Evolutionary conservation across 2,888 invertebrate species (phyloP).

Genomic region (Glomeris marginata): DNA sequence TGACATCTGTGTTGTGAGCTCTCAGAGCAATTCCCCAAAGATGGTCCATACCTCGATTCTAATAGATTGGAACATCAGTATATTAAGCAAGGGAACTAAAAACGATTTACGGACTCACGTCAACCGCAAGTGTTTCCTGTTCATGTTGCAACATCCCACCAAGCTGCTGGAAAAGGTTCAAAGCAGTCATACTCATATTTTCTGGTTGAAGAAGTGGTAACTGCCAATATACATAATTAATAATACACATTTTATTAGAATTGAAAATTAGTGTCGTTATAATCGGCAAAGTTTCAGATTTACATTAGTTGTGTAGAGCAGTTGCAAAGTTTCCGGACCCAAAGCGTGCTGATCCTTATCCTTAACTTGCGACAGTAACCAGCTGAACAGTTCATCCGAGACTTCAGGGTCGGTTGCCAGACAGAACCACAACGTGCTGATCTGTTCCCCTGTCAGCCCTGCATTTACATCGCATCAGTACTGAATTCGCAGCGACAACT

Average conservation of each 20-base stretch:
- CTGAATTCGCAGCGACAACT: not conserved
- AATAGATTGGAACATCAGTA: slow-evolving; percentile 5
- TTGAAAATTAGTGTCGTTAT: slow-evolving; percentile 2
- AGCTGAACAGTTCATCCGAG: slow-evolving; percentile 81
- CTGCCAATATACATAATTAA: slow-evolving; percentile 20
- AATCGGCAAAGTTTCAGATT: not conserved
- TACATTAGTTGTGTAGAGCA: slow-evolving; percentile 66
- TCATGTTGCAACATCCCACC: slow-evolving; percentile 48
- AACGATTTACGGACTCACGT: too few species aligned
- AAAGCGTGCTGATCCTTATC: slow-evolving; percentile 77
- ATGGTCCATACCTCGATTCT: slow-evolving; percentile 71
- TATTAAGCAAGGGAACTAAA: not conserved
- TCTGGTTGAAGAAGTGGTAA: slow-evolving; percentile 76
- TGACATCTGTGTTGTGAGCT: slow-evolving; percentile 84
- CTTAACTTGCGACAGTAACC: slow-evolving; percentile 82
- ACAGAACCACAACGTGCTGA: slow-evolving; percentile 83
- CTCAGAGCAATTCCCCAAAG: slow-evolving; percentile 85
- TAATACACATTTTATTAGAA: not conserved
- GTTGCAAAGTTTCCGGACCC: slow-evolving; percentile 68
- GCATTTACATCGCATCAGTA: slow-evolving; percentile 31
- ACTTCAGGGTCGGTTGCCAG: slow-evolving; percentile 70
- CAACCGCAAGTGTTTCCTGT: too few species aligned
- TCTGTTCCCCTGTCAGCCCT: slow-evolving; percentile 54
- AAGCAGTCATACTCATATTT: slow-evolving; percentile 77
- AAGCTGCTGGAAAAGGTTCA: slow-evolving; percentile 79